Base-by-base conservation (phyloP, 1,140 invertebrate species). In the Halesus radiatus region DNA sequence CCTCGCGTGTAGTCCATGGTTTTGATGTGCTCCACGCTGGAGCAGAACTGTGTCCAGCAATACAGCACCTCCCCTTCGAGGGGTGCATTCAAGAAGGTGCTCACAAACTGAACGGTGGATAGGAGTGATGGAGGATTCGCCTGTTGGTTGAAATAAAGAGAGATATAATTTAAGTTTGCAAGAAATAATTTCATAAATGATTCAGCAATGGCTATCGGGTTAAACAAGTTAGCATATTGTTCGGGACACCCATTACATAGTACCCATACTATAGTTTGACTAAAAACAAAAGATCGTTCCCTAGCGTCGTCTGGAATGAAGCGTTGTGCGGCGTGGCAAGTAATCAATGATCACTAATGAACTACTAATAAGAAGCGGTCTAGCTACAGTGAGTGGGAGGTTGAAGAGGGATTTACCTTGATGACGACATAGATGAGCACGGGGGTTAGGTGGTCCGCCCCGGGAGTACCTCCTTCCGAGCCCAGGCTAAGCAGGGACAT, bases 11-110 rank as follows among this genome's bases (percentile, higher is more conserved):
- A 83, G 77, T 83, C 82, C 97, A 99, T 98, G 60, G 96, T 98
- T 91, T 99, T 99, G 84, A 99, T 98, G 89, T 98, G 99, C 89
- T 98, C 97, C 45, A 99, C 95, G 10, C 97, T 97, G 0, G 97
- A 96, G 83, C 95, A 96, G 88, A 99, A 99, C 87, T 99, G 98
- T 54, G 97, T 98, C 98, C 98, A 99, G 94, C 98, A 99, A 89
- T 99, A 99, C 85, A 96, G 94, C 86, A 98, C 96, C 89, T 98
- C 97, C 50, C 98, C 98, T 82, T 92, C 91, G 16, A 99, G 90
- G 79, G 94, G 92, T 81, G 94, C 92, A 45, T 94, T 94, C 85
- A 96, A 98, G 87, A 98, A 98, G 85, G 95, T 97, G 85, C 95
- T 95, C 60, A 99, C 97, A 87, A 98, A 99, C 88, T 99, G 97